phyloP scores from a whole-genome alignment of 2,888 invertebrate genomes.

The Leptinotarsa juncta region DNA sequence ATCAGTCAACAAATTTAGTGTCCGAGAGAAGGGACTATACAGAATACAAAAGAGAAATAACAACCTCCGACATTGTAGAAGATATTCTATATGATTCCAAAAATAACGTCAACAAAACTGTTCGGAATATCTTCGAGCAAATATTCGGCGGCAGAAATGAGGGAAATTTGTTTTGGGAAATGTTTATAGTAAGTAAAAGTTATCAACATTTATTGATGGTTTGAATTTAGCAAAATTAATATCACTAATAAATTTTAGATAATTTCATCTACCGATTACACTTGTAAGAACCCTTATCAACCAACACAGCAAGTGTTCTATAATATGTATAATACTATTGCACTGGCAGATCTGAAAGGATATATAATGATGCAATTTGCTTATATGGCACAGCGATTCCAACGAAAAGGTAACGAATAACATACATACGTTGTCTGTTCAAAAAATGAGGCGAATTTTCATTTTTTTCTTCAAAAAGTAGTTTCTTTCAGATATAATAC shows the following conservation, averaged over 20 bases:
- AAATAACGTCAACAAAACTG: constrained; percentile 46
- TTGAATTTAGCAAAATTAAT: neutral
- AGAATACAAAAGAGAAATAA: constrained; percentile 34
- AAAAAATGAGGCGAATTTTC: too few species aligned
- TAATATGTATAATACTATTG: constrained; percentile 80
- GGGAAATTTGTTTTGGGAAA: constrained; percentile 40
- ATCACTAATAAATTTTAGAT: constrained; percentile 18
- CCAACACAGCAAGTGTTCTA: constrained; percentile 83
- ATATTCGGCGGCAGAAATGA: constrained; percentile 33
- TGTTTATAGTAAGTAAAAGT: constrained; percentile 41
- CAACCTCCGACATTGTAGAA: constrained; percentile 39
- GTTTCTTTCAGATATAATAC: too few species aligned
- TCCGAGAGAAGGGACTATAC: constrained; percentile 30
- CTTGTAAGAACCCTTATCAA: constrained; percentile 75
- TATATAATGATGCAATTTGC: constrained; percentile 80
- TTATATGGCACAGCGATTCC: constrained; percentile 41
- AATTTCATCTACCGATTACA: constrained; percentile 18
- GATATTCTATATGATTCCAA: constrained; percentile 46
- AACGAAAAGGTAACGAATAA: constrained; percentile 41
- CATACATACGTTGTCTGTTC: too few species aligned
- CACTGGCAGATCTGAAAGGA: constrained; percentile 83
- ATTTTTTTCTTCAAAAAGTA: too few species aligned
- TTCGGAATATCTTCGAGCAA: constrained; percentile 40
- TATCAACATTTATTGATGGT: too few species aligned
- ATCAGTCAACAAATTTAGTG: constrained; percentile 32